Percentiles rank a stretch among this genome's conserved stretches.
phyloP scores from a whole-genome alignment of 2,888 invertebrate species.

The Ennomos quercinarius region DNA sequence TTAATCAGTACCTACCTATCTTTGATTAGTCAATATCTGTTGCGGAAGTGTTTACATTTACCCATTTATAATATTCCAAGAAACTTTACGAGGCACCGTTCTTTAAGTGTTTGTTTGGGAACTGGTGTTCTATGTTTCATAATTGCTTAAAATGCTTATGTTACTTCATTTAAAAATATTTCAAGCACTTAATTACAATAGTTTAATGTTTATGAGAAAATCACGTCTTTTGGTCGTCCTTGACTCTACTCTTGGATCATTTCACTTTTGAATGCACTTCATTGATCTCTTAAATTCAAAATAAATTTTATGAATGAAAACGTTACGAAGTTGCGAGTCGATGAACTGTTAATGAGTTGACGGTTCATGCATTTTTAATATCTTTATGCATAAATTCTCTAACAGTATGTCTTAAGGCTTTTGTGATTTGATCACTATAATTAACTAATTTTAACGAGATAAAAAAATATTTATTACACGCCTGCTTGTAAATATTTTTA shows the following conservation, averaged over 20 bases:
- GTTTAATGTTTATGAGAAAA: no score
- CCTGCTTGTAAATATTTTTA: slow-evolving; percentile 12
- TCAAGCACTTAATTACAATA: no score
- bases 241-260: no score
- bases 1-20: neutral
- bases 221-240: no score
- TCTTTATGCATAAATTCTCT: slow-evolving; percentile 30
- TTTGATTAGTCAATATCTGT: neutral
- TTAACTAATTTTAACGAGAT: no score
- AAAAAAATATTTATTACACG: neutral
- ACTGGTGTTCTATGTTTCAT: no score
- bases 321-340: slow-evolving; percentile 18
- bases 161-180: no score
- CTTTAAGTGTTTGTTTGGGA: neutral
- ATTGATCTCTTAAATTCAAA: slow-evolving; percentile 5
- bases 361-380: slow-evolving; percentile 32
- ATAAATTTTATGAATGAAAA: slow-evolving; percentile 33
- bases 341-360: slow-evolving; percentile 27
- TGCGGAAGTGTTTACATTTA: neutral
- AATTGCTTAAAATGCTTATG: no score
- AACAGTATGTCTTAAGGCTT: no score
- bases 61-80: no score
- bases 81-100: neutral
- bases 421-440: no score
- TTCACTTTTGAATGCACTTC: slow-evolving; percentile 1